Evolutionary conservation across 2,888 invertebrate species (phyloP).

Genomic region (Schizotus pectinicornis): DNA sequence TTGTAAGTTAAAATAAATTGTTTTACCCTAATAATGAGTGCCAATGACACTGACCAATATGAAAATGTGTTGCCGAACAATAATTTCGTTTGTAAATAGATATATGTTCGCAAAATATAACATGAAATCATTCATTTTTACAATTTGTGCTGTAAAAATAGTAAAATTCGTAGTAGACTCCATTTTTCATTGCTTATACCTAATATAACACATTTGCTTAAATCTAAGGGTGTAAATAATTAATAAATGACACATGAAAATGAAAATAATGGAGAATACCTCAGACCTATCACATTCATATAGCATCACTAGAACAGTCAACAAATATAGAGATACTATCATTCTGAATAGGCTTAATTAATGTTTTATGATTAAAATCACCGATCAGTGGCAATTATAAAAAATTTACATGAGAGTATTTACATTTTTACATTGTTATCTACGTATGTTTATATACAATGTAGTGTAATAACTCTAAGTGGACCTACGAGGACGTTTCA

Average conservation of each 20-base stretch:
- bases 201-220: constrained; percentile 19
- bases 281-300: constrained; percentile 46
- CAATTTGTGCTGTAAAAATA: constrained; percentile 28
- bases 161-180: constrained; percentile 20
- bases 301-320: constrained; percentile 49
- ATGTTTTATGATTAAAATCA: constrained; percentile 23
- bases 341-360: constrained; percentile 21
- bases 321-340: constrained; percentile 45
- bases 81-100: constrained; percentile 20
- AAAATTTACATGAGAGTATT: constrained; percentile 47
- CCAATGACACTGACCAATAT: constrained; percentile 21
- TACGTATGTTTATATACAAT: constrained; percentile 35
- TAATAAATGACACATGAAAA: constrained; percentile 20
- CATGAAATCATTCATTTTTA: constrained; percentile 20
- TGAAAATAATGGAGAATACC: constrained; percentile 28
- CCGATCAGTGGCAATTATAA: constrained; percentile 34
- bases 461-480: constrained; percentile 40
- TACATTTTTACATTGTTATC: constrained; percentile 46
- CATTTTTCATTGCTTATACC: constrained; percentile 21
- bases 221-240: constrained; percentile 12
- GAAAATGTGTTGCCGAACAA: constrained; percentile 23
- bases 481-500: constrained; percentile 50
- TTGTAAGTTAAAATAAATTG: constrained; percentile 20
- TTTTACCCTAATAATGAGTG: constrained; percentile 13
- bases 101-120: constrained; percentile 23